A percentile compares a stretch with the other conserved stretches of the same genome.
Evolutionary conservation across 2,888 invertebrate genomes (phyloP).

Genomic region (Troglohyphantes excavatus): DNA sequence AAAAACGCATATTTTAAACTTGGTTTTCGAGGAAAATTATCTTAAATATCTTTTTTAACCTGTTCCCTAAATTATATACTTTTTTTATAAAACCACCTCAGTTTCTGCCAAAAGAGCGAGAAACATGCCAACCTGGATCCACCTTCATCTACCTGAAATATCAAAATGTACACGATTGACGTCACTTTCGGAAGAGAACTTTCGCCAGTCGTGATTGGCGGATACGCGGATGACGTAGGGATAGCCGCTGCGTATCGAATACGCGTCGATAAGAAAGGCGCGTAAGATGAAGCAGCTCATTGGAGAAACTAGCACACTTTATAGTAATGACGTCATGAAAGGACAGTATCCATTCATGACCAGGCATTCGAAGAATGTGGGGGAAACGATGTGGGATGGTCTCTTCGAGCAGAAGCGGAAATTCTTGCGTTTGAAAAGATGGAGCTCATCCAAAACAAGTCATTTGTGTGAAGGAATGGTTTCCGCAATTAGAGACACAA

Average conservation of each 20-base stretch:
- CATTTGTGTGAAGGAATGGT: not conserved
- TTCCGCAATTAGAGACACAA: not conserved
- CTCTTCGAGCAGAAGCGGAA: not conserved
- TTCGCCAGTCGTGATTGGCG: constrained; percentile 28
- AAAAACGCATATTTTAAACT: not conserved
- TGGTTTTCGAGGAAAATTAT: too few species aligned
- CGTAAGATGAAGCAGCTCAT: constrained; percentile 69
- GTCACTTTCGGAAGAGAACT: constrained; percentile 48
- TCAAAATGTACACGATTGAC: constrained; percentile 19
- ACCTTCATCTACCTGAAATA: constrained; percentile 33
- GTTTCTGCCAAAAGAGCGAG: not conserved
- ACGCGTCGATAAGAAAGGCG: constrained; percentile 52
- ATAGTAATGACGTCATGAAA: constrained; percentile 57
- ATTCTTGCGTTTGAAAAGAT: too few species aligned
- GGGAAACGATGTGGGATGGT: not conserved
- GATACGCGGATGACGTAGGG: constrained; percentile 9
- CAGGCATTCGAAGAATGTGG: constrained; percentile 52
- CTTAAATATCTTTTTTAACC: too few species aligned
- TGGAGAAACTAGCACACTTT: constrained; percentile 33
- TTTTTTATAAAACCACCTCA: too few species aligned
- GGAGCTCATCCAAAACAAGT: too few species aligned
- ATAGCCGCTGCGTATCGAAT: constrained; percentile 12
- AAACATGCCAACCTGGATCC: not conserved
- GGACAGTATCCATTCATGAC: constrained; percentile 53
- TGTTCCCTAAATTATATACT: too few species aligned